phyloP scores from a whole-genome alignment of 23 tunicate species.

The Aplidium turbinatum region DNA sequence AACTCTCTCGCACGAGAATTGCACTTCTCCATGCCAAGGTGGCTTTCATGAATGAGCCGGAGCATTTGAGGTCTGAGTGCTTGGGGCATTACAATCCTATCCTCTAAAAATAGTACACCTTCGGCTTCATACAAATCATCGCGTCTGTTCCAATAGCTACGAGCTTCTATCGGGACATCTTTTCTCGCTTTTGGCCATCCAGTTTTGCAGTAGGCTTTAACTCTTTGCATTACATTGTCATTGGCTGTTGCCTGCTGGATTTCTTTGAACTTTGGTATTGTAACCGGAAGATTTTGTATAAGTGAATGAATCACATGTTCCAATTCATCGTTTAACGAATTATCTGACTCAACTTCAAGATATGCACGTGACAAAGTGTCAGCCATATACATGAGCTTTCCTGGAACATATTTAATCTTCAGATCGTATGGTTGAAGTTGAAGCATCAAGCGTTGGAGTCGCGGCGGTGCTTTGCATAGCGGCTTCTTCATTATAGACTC shows the following conservation, averaged over 20 bases:
- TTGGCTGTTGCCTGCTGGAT: constrained; percentile 22
- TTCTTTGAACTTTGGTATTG: constrained; percentile 14
- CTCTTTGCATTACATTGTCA: constrained; percentile 24
- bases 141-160: constrained; percentile 35
- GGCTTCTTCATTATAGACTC: constrained; percentile 34
- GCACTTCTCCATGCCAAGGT: constrained; percentile 51
- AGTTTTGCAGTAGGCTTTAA: constrained; percentile 3
- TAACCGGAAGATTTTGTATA: constrained; percentile 9
- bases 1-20: constrained; percentile 45
- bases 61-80: constrained; percentile 19
- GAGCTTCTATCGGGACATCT: constrained; percentile 23
- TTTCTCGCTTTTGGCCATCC: constrained; percentile 39
- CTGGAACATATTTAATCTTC: constrained; percentile 24
- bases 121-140: constrained; percentile 32
- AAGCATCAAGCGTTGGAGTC: constrained; percentile 50
- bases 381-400: constrained; percentile 41
- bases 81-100: constrained; percentile 22
- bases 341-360: neutral
- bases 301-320: constrained; percentile 14
- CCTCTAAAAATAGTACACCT: constrained; percentile 31
- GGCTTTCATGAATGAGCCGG: constrained; percentile 42
- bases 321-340: constrained; percentile 17
- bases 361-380: constrained; percentile 51
- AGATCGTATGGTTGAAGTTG: constrained; percentile 44
- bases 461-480: constrained; percentile 41